Evolutionary conservation across 2,797 vertebrate genomes (phyloP).

Genomic region (Microctenopoma lineatum): DNA sequence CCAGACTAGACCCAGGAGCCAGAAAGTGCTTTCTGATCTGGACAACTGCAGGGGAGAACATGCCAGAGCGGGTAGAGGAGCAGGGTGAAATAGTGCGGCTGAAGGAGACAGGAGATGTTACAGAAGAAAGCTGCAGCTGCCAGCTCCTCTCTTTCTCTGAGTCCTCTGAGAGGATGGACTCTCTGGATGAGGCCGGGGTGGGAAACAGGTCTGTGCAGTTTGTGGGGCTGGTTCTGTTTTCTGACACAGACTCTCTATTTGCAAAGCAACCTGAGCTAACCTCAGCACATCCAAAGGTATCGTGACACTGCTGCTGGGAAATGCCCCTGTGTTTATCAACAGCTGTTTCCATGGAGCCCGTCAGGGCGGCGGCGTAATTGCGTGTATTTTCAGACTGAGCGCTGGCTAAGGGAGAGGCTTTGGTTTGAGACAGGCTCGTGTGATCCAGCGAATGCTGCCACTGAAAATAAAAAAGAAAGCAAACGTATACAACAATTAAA

Average conservation of each 20-base stretch:
- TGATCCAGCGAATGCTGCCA: constrained; percentile 43
- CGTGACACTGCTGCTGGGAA: constrained; percentile 60
- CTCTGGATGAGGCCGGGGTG: constrained; percentile 80
- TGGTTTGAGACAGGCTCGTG: constrained; percentile 39
- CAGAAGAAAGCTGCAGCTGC: constrained; percentile 55
- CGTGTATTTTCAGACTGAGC: constrained; percentile 65
- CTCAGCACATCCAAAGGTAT: constrained; percentile 58
- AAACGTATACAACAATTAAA: neutral
- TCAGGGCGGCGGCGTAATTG: constrained; percentile 29
- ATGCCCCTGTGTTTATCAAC: constrained; percentile 69
- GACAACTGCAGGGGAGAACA: constrained; percentile 85
- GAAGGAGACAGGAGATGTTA: constrained; percentile 65
- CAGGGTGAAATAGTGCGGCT: constrained; percentile 73
- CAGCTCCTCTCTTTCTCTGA: constrained; percentile 75
- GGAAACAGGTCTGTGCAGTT: constrained; percentile 70
- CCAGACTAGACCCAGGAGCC: constrained; percentile 87
- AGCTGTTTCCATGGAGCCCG: constrained; percentile 71
- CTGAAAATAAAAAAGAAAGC: constrained; percentile 60
- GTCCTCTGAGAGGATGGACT: constrained; percentile 80
- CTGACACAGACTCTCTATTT: constrained; percentile 55
- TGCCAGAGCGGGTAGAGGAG: constrained; percentile 79
- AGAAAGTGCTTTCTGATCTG: constrained; percentile 85
- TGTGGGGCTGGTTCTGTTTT: constrained; percentile 67
- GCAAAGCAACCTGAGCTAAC: constrained; percentile 71
- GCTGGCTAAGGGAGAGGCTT: constrained; percentile 32